Conservation (phyloP, 2,888 invertebrate species). For the Itoplectis maculator region DNA sequence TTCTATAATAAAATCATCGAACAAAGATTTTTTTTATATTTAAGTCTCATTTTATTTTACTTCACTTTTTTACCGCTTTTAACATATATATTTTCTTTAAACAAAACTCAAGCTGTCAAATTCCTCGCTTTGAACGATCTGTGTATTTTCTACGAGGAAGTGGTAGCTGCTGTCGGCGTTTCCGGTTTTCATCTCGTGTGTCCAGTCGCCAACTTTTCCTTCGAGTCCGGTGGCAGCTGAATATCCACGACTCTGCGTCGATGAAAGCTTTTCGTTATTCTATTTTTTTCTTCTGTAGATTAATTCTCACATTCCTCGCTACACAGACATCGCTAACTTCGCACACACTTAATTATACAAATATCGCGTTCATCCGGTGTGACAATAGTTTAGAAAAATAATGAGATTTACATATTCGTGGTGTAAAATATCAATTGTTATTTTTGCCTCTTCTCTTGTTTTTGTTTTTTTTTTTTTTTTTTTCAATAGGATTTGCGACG, state of each 20-base stretch:
- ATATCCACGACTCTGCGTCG: conserved; percentile 9
- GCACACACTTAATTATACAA: conserved; percentile 59
- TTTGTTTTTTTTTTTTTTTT: conserved; percentile 15
- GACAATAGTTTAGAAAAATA: conserved; percentile 70
- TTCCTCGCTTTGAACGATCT: conserved; percentile 18
- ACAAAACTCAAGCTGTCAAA: conserved; percentile 31
- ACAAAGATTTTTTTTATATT: conserved; percentile 8
- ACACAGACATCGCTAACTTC: conserved; percentile 50
- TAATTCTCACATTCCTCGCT: conserved; percentile 46
- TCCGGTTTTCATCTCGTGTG: not conserved
- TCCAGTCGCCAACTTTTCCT: too few relatives aligned
- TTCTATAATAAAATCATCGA: not conserved
- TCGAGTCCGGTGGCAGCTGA: conserved; percentile 8
- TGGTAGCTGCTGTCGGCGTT: not conserved
- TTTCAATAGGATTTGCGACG: conserved; percentile 33
- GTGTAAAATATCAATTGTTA: conserved; percentile 61
- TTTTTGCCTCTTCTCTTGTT: too few relatives aligned
- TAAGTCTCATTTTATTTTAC: conserved; percentile 40
- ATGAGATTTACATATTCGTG: conserved; percentile 68
- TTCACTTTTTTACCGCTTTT: conserved; percentile 25
- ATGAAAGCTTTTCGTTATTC: conserved; percentile 5
- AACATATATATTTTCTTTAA: conserved; percentile 34
- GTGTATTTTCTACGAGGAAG: not conserved
- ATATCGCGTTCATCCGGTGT: conserved; percentile 54
- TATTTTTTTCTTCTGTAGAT: not conserved